Base-by-base conservation (phyloP, 2,113 vertebrate species). In the Cochlearius cochlearius region DNA sequence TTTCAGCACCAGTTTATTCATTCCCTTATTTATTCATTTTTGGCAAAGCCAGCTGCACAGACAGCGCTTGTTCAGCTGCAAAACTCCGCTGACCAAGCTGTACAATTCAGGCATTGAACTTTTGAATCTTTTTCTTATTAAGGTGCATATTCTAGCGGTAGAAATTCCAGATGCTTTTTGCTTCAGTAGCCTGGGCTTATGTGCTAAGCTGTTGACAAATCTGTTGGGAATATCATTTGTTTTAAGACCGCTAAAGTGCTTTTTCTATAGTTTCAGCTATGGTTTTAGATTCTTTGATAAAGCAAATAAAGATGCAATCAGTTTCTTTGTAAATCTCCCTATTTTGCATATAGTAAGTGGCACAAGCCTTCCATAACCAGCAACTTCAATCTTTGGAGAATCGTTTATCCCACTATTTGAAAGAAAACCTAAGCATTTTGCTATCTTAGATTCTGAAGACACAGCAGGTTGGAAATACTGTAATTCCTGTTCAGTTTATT, bases 251-350 rank as follows among this genome's bases (percentile, higher is more conserved):
- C 86, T 95, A 84, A 97, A 97, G 94, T 92, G 38, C 86, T 60
- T 95, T 97, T 97, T 95, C 96, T 95, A 92, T 95, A 78, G 71
- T 97, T 98, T 95, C 90, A 96, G 97, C 91, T 94, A 94, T 96
- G 90, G 67, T 96, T 97, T 96, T 96, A 92, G 87, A 97, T 88
- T 94, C 94, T 95, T 96, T 84, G 96, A 96, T 97, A 96, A 97
- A 97, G 95, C 94, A 98, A 98, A 98, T 97, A 97, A 97, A 97
- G 96, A 97, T 96, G 97, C 83, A 98, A 98, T 98, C 98, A 98
- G 96, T 92, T 94, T 96, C 97, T 98, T 97, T 98, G 97, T 98
- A 97, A 97, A 81, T 96, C 83, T 95, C 79, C 60, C 91, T 87
- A 83, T 94, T 98, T 98, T 98, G 96, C 96, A 97, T 98, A 92